Conservation (phyloP, 2,797 vertebrate genomes). For the Capromys pilorides region DNA sequence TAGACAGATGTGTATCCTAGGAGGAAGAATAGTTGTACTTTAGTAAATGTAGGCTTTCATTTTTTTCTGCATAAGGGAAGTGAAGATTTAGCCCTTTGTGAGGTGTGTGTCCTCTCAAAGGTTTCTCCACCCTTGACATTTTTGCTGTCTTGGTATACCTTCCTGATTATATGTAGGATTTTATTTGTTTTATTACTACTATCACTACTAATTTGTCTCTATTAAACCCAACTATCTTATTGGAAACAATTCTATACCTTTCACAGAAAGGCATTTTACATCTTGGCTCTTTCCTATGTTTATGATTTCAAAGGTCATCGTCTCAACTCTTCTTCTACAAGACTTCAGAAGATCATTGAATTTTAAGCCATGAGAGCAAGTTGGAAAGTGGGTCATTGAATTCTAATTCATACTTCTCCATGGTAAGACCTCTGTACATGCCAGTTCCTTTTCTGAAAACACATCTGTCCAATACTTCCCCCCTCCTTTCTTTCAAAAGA, state of each 20-base stretch:
- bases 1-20: neutral
- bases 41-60: neutral
- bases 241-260: neutral
- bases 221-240: neutral
- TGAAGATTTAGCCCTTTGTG: neutral
- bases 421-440: slow-evolving; percentile 13
- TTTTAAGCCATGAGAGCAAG: slow-evolving; percentile 12
- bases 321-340: slow-evolving; percentile 1
- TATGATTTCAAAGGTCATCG: slow-evolving; percentile 54
- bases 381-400: slow-evolving; percentile 54
- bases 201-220: neutral
- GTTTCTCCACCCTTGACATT: neutral
- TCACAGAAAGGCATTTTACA: neutral
- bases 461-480: slow-evolving; percentile 2
- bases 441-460: slow-evolving; percentile 57
- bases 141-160: neutral
- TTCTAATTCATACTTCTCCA: slow-evolving; percentile 65
- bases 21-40: neutral
- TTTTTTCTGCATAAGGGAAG: neutral
- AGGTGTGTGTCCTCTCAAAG: neutral
- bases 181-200: neutral
- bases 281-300: neutral
- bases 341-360: neutral
- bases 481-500: neutral
- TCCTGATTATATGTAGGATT: neutral